Evolutionary conservation across 2,113 vertebrate genomes (phyloP), one percentile per base, ranked within the genome.

Genomic region (Rafetus swinhoei): DNA sequence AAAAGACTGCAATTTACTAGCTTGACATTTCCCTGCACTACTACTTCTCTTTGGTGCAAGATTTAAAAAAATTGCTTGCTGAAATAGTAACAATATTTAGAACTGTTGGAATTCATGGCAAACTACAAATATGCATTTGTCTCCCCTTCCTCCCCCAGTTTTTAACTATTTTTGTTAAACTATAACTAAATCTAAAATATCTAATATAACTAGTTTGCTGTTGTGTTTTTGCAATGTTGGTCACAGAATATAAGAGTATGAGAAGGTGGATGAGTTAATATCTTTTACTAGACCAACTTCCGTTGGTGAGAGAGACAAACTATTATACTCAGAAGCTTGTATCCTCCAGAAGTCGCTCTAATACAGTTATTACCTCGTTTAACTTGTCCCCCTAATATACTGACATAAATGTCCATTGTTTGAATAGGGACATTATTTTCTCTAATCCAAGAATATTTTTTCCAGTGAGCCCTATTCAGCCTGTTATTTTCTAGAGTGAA

Each of bases 21-120:
- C 82, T 96, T 97, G 97, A 94, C 94, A 91, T 97, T 97, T 96
- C 93, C 50, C 87, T 86, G 39, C 94, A 90, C 79, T 86, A 80
- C 77, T 60, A 82, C 60, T 90, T 92, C 83, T 87, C 52, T 96
- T 97, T 54, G 81, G 29, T 59, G 35, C 12, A 84, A 93, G 45
- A 57, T 87, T 35, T 35, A 82, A 82, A 93, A 59, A 92, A 94
- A 95, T 50, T 53, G 7, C 21, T 89, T 93, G 62, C 15, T 81
- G 60, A 95, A 94, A 92, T 32, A 79, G 22, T 27, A 77, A 32
- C 15, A n/a, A 3, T 14, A 62, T 81, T 87, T 81, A 69, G 77
- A 93, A 83, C 1, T 9, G 3, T 77, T 93, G 85, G 15, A 81
- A 25, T 88, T 89, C 90, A 39, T 57, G 87, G n/a, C 56, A 59